Percentiles rank a stretch among this genome's conserved stretches.
phyloP scores from a whole-genome alignment of 2,113 vertebrate species.

The Hippopotamus amphibius region DNA sequence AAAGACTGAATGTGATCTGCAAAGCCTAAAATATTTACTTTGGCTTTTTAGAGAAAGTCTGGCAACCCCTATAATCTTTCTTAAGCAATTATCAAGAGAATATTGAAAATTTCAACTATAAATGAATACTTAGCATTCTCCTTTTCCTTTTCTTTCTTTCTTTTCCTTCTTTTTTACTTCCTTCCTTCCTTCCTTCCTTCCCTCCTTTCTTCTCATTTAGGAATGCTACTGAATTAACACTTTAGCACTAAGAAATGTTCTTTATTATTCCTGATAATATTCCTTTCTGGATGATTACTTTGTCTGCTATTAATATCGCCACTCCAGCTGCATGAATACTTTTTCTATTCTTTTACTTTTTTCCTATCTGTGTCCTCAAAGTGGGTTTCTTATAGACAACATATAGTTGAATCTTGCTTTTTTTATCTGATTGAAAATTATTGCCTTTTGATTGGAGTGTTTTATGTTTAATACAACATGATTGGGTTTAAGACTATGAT shows the following conservation, averaged over 20 bases:
- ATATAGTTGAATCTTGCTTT: not conserved
- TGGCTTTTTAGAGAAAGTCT: not conserved
- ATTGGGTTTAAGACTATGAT: not conserved
- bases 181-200: not conserved
- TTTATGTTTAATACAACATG: not conserved
- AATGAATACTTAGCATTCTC: not conserved
- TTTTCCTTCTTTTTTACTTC: not conserved
- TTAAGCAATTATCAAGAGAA: not conserved
- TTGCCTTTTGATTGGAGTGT: not conserved
- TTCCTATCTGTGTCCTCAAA: not conserved
- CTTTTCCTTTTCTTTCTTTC: not conserved
- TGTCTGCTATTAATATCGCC: not conserved
- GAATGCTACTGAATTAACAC: not conserved
- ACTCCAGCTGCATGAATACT: not conserved
- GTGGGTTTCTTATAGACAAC: not conserved
- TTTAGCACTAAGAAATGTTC: not conserved
- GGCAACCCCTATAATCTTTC: not conserved
- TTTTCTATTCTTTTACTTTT: not conserved
- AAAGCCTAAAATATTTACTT: not conserved
- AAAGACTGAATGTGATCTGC: too few species aligned
- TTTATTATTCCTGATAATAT: not conserved
- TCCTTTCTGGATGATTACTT: not conserved
- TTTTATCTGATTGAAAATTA: not conserved
- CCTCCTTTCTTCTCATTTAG: not conserved
- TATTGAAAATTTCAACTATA: not conserved